A percentile compares a stretch with the other conserved stretches of the same genome.
Conservation (phyloP, 2,113 vertebrate species). For the Dryoscopus gambensis region DNA sequence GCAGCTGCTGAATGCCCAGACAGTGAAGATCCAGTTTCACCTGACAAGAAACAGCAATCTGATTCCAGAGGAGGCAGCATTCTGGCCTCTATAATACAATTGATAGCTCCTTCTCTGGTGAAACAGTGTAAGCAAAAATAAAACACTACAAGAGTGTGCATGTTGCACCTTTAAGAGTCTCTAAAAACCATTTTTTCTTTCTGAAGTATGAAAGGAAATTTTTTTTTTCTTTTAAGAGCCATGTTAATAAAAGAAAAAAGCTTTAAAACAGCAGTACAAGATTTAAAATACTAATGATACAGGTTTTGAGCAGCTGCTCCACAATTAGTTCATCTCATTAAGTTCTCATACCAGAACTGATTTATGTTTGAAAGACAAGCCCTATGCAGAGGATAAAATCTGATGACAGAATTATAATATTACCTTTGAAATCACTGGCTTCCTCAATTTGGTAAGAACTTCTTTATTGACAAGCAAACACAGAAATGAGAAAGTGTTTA, state of each 20-base stretch:
- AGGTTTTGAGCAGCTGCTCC: neutral
- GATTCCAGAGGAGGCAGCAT: neutral
- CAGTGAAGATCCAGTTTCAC: neutral
- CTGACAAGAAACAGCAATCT: neutral
- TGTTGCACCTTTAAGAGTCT: neutral
- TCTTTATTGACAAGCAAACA: neutral
- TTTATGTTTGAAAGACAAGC: neutral
- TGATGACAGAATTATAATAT: neutral
- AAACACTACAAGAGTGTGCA: neutral
- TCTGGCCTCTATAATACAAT: neutral
- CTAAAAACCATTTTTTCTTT: neutral
- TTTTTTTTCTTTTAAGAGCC: neutral
- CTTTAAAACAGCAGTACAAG: neutral
- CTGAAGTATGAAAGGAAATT: no score
- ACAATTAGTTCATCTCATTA: neutral
- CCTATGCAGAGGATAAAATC: neutral
- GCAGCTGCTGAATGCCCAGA: neutral
- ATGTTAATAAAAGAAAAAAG: neutral
- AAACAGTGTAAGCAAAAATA: neutral
- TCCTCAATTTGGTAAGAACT: neutral
- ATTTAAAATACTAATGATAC: neutral
- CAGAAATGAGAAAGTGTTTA: neutral
- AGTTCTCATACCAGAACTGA: neutral
- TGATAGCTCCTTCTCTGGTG: neutral
- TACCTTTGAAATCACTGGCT: conserved; percentile 4